A percentile compares a stretch with the other conserved stretches of the same genome.
Evolutionary conservation across 1,140 invertebrate genomes (phyloP).

Genomic region (Saccostrea cuccullata): DNA sequence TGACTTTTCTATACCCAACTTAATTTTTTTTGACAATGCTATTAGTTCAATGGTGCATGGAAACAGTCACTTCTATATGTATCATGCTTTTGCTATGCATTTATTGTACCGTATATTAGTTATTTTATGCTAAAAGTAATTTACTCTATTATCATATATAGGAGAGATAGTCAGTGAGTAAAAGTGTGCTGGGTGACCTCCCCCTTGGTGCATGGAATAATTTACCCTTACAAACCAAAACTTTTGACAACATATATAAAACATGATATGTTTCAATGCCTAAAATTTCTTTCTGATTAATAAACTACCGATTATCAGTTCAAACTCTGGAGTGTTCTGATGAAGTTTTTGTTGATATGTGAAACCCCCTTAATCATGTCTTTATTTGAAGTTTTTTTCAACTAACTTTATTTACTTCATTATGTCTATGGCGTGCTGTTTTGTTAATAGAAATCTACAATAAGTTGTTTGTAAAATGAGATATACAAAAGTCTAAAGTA

Average conservation of each 20-base stretch:
- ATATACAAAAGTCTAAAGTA: background rate
- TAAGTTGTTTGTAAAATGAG: slow-evolving; percentile 32
- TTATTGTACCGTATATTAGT: background rate
- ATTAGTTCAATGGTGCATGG: background rate
- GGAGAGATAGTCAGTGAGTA: slow-evolving; percentile 32
- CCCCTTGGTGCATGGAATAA: slow-evolving; percentile 22
- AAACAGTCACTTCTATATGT: background rate
- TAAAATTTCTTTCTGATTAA: background rate
- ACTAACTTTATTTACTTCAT: background rate
- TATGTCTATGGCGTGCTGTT: background rate
- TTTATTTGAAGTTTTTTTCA: background rate
- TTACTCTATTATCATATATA: slow-evolving; percentile 33
- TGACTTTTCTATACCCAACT: background rate
- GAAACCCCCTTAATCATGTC: background rate
- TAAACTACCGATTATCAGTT: background rate
- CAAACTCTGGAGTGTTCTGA: background rate
- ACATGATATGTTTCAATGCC: background rate
- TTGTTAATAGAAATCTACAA: background rate
- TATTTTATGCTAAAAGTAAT: slow-evolving; percentile 12
- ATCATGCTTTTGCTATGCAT: slow-evolving; percentile 13
- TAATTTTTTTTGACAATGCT: too few relatives aligned
- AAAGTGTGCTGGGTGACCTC: slow-evolving; percentile 20
- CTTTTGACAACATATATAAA: background rate
- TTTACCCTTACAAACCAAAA: background rate
- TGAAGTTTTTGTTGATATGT: background rate